Conservation (phyloP, 2,888 invertebrate species). For the Iphiclides podalirius region DNA sequence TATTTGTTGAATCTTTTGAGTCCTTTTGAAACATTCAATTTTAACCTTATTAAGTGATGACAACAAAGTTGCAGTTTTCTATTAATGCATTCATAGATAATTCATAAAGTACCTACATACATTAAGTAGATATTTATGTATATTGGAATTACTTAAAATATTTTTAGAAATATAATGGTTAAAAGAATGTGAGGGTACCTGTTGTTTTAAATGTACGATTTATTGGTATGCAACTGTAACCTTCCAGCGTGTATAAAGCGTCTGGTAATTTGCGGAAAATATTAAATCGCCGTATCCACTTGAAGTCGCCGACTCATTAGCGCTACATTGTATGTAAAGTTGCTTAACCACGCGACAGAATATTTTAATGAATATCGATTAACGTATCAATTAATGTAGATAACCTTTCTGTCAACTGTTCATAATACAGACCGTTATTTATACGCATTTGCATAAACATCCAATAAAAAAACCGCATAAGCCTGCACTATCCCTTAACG, state of each 20-base stretch:
- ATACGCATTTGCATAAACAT: conserved; percentile 16
- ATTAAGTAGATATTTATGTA: too few species aligned
- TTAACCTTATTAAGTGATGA: too few species aligned
- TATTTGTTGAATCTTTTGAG: background rate
- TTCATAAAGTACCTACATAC: too few species aligned
- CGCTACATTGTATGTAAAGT: conserved; percentile 56
- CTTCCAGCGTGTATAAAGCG: background rate
- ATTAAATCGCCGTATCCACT: conserved; percentile 31
- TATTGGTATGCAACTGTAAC: too few species aligned
- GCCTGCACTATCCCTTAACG: too few species aligned
- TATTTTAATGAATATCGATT: conserved; percentile 37
- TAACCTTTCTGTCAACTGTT: conserved; percentile 20
- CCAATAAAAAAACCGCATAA: background rate
- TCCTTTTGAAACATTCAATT: too few species aligned
- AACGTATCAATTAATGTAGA: conserved; percentile 46
- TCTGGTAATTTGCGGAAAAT: background rate
- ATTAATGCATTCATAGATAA: too few species aligned
- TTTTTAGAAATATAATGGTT: too few species aligned
- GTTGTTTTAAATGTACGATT: too few species aligned
- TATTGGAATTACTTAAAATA: too few species aligned
- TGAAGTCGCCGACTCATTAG: conserved; percentile 56
- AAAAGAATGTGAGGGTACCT: too few species aligned
- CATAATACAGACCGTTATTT: background rate
- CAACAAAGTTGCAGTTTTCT: too few species aligned
- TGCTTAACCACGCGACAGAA: conserved; percentile 40